phyloP scores from a whole-genome alignment of 1,140 invertebrate genomes.

The Scaptomyza montana region DNA sequence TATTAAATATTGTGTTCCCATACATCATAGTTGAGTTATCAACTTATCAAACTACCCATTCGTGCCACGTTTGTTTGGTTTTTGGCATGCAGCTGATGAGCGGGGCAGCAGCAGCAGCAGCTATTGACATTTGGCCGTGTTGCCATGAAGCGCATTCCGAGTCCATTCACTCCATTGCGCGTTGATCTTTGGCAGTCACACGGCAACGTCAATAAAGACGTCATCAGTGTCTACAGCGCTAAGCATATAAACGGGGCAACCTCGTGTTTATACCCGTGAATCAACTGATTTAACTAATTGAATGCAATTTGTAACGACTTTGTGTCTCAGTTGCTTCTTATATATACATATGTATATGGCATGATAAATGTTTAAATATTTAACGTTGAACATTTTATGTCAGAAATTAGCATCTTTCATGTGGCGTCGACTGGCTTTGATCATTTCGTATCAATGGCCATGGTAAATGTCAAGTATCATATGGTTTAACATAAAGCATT shows the following conservation, averaged over 20 bases:
- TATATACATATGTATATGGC: background rate
- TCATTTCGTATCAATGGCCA: constrained; percentile 26
- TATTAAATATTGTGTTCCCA: no score
- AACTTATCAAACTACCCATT: constrained; percentile 16
- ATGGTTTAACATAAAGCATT: constrained; percentile 31
- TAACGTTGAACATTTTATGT: no score
- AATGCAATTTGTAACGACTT: constrained; percentile 28
- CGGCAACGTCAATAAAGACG: constrained; percentile 9
- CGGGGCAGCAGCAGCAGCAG: constrained; percentile 35
- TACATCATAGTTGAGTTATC: no score
- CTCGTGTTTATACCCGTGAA: constrained; percentile 6
- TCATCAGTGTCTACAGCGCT: constrained; percentile 22
- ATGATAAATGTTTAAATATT: constrained; percentile 36
- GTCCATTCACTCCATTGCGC: constrained; percentile 40
- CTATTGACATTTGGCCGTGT: constrained; percentile 52
- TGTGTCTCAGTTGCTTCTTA: background rate
- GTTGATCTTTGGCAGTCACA: constrained; percentile 43
- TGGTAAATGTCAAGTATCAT: constrained; percentile 10
- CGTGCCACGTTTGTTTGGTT: constrained; percentile 6
- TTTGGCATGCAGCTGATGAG: constrained; percentile 30
- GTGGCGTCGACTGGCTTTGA: constrained; percentile 20
- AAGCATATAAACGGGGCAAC: constrained; percentile 35
- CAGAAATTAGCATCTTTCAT: background rate
- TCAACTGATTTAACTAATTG: constrained; percentile 30
- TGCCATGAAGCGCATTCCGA: constrained; percentile 44